Evolutionary conservation across 2,888 invertebrate species (phyloP).

Genomic region (Ormyrus nitidulus): DNA sequence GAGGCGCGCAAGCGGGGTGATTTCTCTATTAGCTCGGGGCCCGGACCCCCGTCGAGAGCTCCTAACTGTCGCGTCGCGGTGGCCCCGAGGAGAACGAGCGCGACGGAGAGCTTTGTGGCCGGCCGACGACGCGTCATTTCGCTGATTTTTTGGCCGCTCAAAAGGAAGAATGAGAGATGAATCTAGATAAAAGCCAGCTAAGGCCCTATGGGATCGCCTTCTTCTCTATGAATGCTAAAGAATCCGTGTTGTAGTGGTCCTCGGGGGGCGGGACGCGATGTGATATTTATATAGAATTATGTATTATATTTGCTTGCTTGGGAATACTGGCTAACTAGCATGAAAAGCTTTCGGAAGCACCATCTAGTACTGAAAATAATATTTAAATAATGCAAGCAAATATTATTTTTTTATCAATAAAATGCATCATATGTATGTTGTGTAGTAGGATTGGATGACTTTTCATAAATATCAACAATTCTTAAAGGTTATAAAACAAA

Average conservation of each 20-base stretch:
- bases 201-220: constrained; percentile 2
- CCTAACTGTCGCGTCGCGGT: not conserved
- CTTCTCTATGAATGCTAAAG: not conserved
- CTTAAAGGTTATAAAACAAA: too few species aligned
- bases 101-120: constrained; percentile 5
- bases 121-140: constrained; percentile 8
- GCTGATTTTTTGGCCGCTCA: constrained; percentile 10
- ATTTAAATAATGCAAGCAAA: too few species aligned
- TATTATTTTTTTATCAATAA: too few species aligned
- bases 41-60: constrained; percentile 15
- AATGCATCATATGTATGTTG: too few species aligned
- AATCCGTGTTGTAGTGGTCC: not conserved
- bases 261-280: not conserved
- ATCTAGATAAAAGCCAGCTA: constrained; percentile 25
- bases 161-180: not conserved
- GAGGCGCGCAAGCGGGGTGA: constrained; percentile 6
- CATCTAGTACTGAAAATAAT: too few species aligned
- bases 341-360: too few species aligned
- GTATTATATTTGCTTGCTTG: too few species aligned
- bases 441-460: too few species aligned
- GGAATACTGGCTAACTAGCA: too few species aligned
- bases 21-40: constrained; percentile 41
- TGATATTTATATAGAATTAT: too few species aligned
- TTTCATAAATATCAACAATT: too few species aligned
- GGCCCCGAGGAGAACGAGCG: not conserved